Evolutionary conservation across 2,113 vertebrate genomes (phyloP), one percentile per base, ranked within the genome.

Genomic region (Mandrillus leucophaeus): DNA sequence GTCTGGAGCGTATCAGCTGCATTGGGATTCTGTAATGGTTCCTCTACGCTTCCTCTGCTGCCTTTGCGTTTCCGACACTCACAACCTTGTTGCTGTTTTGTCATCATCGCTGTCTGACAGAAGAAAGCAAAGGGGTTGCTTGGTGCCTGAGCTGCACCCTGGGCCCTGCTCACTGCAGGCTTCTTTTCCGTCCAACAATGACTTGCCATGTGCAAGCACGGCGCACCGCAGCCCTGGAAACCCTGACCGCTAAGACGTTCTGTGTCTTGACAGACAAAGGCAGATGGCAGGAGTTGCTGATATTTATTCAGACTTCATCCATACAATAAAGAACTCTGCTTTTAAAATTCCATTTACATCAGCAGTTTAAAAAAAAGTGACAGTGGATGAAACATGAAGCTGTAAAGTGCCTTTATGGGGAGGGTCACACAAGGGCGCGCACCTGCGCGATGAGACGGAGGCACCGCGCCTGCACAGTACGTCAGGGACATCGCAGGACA

Each of bases 401-500:
- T 98, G 93, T 99, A 98, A 99, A 99, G 98, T 99, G 98, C 99
- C 96, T 93, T 96, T 91, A 97, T 80, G 93, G 97, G 93, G 96
- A 81, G 73, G 97, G 95, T 48, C 96, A 85, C 89, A 89, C 92
- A 93, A 90, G 64, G 96, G 94, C 5, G 83, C 92, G 73, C 92
- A 59, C 8, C 9, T 75, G 86, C 72, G 17, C 35, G 50, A 43
- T 14, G 88, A 90, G 95, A 90, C 5, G 64, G 96, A 50, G 18
- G 3, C 95, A 86, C 0, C 45, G 84, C 35, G 84, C 92, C 83
- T 27, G 57, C 75, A 88, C 83, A 85, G 43, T 86, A 93, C 92
- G 80, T 61, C 68, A 91, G 91, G 97, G 78, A 96, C 96, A 87
- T 96, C 95, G 96, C 55, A 75, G 92, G 97, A 98, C 98, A 98